phyloP scores from a whole-genome alignment of 2,797 vertebrate species.

The Oreochromis grahami region DNA sequence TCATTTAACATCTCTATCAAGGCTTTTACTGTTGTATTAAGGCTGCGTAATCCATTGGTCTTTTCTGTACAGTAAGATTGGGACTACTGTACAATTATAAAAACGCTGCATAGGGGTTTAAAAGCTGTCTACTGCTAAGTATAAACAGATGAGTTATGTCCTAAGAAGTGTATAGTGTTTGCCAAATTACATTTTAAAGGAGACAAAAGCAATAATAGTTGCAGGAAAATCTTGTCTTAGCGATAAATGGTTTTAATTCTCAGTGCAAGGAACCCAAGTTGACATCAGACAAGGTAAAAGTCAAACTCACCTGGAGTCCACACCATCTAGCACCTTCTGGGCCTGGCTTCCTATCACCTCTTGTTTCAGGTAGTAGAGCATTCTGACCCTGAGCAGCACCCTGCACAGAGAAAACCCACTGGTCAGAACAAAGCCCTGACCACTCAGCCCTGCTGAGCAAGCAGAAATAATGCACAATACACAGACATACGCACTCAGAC shows the following conservation, averaged over 20 bases:
- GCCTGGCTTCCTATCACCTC: constrained; percentile 94
- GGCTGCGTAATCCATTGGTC: background rate
- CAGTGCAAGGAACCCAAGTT: background rate
- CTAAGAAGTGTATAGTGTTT: background rate
- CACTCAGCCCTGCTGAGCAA: constrained; percentile 59
- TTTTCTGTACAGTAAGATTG: background rate
- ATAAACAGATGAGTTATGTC: background rate
- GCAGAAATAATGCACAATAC: constrained; percentile 37
- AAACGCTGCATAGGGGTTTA: background rate
- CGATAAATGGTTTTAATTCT: background rate
- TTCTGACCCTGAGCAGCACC: constrained; percentile 97
- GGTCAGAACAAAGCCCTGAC: constrained; percentile 68
- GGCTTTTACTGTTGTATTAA: background rate
- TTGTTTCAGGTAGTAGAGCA: constrained; percentile 99
- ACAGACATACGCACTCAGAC: constrained; percentile 5
- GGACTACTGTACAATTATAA: background rate
- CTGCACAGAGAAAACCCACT: constrained; percentile 74
- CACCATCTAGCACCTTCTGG: constrained; percentile 90
- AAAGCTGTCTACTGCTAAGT: background rate
- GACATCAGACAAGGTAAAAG: constrained; percentile 17
- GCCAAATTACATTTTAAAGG: background rate
- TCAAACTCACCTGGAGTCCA: constrained; percentile 86
- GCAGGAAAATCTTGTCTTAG: background rate
- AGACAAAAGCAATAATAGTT: background rate
- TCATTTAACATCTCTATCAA: background rate